Base-by-base conservation (phyloP, 2,797 vertebrate genomes). In the Vultur gryphus region DNA sequence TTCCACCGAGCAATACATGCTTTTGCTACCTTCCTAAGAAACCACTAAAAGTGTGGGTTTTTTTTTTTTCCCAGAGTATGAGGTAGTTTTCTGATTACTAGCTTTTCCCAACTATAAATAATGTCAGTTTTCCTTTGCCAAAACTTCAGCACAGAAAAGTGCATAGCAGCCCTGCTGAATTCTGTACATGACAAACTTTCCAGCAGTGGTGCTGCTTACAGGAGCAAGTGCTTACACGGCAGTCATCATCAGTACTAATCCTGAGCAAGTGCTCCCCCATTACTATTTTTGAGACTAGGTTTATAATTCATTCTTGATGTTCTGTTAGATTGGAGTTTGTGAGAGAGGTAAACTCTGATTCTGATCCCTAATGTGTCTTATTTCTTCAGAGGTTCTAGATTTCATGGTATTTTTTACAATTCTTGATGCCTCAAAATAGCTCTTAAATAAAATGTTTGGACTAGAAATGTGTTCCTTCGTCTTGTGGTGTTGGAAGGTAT, bases 141-240 rank as follows among this genome's bases (percentile, higher is more conserved):
- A 13, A 43, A 55, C 6, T 37, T 35, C 17, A 26, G 23, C 21
- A 13, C 16, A 37, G 31, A 9, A 3, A 48, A 35, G 21, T 5
- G 5, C 0, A 0, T 10, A n/a, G 66, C n/a, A 46, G 44, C 20
- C 29, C 17, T 8, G 1, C 21, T 61, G 54, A 61, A 14, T 46
- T 52, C 29, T 39, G 33, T 19, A 29, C 12, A 1, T 15, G 48
- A 46, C 5, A 5, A 23, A 5, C 8, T 29, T 65, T 21, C 44
- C 9, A 21, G 37, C 16, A n/a, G 43, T 10, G 16, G 9, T 20
- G 18, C 33, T 1, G 11, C 17, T 44, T 21, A n/a, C 6, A 10
- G 39, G 28, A 18, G 6, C 25, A 35, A 54, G 14, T 0, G 5
- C 21, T 83, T 11, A 1, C 12, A 5, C 0, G 1, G 3, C 15